Conservation (phyloP, 2,797 vertebrate genomes). For the Scleropages formosus region DNA sequence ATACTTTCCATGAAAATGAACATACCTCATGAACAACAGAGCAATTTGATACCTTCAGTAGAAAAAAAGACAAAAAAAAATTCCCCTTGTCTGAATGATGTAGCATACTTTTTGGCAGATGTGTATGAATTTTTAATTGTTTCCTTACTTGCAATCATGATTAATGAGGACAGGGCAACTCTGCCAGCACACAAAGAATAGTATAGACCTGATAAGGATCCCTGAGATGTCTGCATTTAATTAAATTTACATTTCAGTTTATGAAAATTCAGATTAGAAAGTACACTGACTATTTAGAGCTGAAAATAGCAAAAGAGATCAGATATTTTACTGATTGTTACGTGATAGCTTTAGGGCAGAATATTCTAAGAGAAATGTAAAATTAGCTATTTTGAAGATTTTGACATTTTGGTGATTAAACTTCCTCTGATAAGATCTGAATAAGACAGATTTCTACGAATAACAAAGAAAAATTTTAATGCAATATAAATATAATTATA, state of each 20-base stretch:
- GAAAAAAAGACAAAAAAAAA: constrained; percentile 40
- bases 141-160: constrained; percentile 53
- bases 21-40: constrained; percentile 33
- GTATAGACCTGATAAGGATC: constrained; percentile 49
- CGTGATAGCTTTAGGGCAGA: not conserved
- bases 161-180: constrained; percentile 49
- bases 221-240: constrained; percentile 47
- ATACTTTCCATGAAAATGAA: constrained; percentile 40
- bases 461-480: too few species aligned
- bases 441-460: too few species aligned
- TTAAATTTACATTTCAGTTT: constrained; percentile 18
- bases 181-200: constrained; percentile 54
- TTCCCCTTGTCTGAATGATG: not conserved
- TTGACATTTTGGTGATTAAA: too few species aligned
- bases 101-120: constrained; percentile 53
- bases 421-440: too few species aligned
- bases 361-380: not conserved
- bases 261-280: constrained; percentile 16
- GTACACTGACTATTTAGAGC: not conserved
- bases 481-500: too few species aligned
- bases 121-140: constrained; percentile 62
- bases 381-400: not conserved
- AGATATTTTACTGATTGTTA: not conserved
- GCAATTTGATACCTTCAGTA: constrained; percentile 52
- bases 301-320: constrained; percentile 8